phyloP scores from a whole-genome alignment of 30 jellyfish, hydroid and myxozoan species.

The Clytia hemisphaerica region DNA sequence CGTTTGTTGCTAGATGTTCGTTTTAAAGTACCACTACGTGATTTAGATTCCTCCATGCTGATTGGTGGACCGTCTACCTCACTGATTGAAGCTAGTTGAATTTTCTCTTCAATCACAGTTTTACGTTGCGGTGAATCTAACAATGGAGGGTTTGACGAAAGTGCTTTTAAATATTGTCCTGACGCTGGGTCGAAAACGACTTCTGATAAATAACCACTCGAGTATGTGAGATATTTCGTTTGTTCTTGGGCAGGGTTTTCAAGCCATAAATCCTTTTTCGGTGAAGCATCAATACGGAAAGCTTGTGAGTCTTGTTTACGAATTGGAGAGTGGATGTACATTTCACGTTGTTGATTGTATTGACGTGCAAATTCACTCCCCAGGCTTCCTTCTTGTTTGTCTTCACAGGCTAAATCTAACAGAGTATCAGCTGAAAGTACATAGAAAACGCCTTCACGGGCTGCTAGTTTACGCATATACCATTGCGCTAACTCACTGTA shows the following conservation, averaged over 20 bases:
- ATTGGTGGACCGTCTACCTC: too few relatives aligned
- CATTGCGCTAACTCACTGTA: constrained; percentile 81
- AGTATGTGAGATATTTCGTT: constrained; percentile 1
- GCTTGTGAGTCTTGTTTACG: too few relatives aligned
- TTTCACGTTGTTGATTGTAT: too few relatives aligned
- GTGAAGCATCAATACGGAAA: too few relatives aligned
- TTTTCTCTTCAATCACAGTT: background rate
- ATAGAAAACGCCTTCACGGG: constrained; percentile 61
- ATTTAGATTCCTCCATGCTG: background rate
- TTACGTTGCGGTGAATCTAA: background rate
- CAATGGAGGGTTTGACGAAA: background rate
- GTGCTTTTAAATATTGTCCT: constrained; percentile 4
- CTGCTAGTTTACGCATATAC: constrained; percentile 68
- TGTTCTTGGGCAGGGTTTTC: constrained; percentile 6
- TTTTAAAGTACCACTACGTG: constrained; percentile 10
- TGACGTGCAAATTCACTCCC: too few relatives aligned
- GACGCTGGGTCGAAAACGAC: background rate
- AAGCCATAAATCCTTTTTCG: constrained; percentile 16
- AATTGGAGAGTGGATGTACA: too few relatives aligned
- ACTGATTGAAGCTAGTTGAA: background rate
- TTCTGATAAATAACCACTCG: constrained; percentile 31
- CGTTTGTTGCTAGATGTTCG: background rate
- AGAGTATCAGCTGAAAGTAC: constrained; percentile 73
- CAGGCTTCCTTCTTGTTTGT: too few relatives aligned
- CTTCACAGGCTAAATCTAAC: constrained; percentile 79